These are phyloP conservation scores for Regulus satrapa DNA, from an alignment of 2,113 vertebrate genomes.

Conservation along the genomic window DNA sequence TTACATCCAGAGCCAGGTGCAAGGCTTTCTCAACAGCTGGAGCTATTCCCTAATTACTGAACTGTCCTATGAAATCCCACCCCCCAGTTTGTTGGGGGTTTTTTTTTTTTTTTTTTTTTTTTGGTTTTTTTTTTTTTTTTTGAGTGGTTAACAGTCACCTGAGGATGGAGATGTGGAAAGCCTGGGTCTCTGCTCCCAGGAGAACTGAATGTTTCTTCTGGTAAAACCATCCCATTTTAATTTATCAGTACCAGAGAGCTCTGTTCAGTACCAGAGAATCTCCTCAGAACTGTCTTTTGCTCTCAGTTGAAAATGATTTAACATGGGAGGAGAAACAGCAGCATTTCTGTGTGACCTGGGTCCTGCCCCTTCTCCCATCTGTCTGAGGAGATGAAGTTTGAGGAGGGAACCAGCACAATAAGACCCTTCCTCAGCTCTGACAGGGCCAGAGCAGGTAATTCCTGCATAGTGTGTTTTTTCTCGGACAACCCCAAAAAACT, in stretches of 20 bases:
- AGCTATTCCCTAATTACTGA: background rate
- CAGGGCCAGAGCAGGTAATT: background rate
- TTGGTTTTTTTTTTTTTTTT: background rate
- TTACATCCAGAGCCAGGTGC: background rate
- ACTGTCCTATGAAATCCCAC: too few species aligned
- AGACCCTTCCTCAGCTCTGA: background rate
- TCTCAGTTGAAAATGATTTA: background rate
- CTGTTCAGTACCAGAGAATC: background rate
- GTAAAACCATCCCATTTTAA: background rate
- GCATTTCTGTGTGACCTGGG: background rate
- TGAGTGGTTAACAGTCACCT: background rate
- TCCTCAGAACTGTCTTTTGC: background rate
- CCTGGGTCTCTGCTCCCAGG: background rate
- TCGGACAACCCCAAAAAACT: background rate
- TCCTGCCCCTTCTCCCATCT: background rate
- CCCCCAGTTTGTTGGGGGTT: too few species aligned
- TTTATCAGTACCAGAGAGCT: background rate
- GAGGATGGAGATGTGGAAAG: background rate
- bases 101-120: too few species aligned
- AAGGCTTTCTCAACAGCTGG: background rate
- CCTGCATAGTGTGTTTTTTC: background rate
- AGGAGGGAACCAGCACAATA: fast-evolving
- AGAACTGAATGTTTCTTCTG: background rate
- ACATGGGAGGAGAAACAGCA: background rate
- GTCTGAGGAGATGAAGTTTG: background rate